Percentiles rank a stretch among this genome's conserved stretches.
Evolutionary conservation across 2,888 invertebrate genomes (phyloP).

Genomic region (Dryobota labecula): DNA sequence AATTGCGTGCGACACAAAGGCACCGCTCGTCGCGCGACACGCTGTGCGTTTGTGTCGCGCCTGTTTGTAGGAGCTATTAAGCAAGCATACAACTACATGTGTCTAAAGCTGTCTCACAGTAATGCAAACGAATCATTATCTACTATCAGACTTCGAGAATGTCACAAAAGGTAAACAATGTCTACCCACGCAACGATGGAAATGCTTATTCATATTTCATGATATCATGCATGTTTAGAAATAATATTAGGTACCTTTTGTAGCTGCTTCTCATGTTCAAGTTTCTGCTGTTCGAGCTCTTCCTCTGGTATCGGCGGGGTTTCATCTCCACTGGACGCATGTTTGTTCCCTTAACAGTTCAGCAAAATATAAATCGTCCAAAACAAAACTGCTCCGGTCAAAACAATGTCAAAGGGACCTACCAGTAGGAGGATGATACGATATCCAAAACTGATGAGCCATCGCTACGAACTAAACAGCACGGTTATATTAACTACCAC

Average conservation of each 20-base stretch:
- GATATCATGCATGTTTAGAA: constrained; percentile 17
- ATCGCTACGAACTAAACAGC: constrained; percentile 87
- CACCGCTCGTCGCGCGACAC: no score
- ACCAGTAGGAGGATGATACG: constrained; percentile 95
- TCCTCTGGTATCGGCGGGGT: constrained; percentile 88
- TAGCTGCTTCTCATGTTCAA: constrained; percentile 91
- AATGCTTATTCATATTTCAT: constrained; percentile 17
- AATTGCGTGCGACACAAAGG: no score
- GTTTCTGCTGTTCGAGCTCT: constrained; percentile 91
- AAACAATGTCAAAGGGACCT: constrained; percentile 63
- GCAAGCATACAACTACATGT: neutral
- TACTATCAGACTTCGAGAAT: constrained; percentile 6
- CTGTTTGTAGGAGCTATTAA: no score
- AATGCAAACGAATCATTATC: neutral
- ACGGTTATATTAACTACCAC: constrained; percentile 33
- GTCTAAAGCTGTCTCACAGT: constrained; percentile 19
- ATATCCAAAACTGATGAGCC: constrained; percentile 97
- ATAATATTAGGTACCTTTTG: constrained; percentile 82
- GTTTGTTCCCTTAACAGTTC: constrained; percentile 78
- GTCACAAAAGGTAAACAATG: constrained; percentile 38
- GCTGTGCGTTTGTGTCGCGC: no score
- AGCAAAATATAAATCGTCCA: constrained; percentile 30
- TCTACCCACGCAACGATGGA: neutral
- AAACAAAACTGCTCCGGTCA: constrained; percentile 39
- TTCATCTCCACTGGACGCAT: constrained; percentile 89